Conservation (phyloP, 2,888 invertebrate species). For the Cerastoderma edule region DNA sequence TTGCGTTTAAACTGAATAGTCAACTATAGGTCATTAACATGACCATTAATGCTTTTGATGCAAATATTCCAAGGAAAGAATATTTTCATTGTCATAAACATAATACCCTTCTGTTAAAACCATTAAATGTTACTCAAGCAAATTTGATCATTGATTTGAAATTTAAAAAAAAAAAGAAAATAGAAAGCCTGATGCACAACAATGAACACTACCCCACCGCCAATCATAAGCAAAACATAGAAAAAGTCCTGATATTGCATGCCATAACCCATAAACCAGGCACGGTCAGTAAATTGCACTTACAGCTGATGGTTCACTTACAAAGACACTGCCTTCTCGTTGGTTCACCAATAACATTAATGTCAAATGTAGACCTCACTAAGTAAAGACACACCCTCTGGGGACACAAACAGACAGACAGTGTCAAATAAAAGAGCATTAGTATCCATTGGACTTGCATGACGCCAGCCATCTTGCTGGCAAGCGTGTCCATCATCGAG, state of each 20-base stretch:
- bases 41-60: too few relatives aligned
- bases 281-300: constrained; percentile 28
- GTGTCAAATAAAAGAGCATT: constrained; percentile 48
- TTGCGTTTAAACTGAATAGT: too few relatives aligned
- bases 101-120: too few relatives aligned
- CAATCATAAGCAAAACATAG: constrained; percentile 3
- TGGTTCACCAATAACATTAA: constrained; percentile 33
- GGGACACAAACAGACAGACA: constrained; percentile 39
- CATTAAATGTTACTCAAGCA: too few relatives aligned
- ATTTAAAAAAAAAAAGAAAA: too few relatives aligned
- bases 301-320: constrained; percentile 11
- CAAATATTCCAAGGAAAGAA: too few relatives aligned
- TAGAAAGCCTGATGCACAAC: too few relatives aligned
- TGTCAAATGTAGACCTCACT: constrained; percentile 30
- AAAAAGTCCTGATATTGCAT: constrained; percentile 16
- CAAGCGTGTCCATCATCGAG: constrained; percentile 50
- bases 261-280: neutral
- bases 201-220: too few relatives aligned
- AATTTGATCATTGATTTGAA: too few relatives aligned
- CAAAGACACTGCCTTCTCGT: constrained; percentile 17
- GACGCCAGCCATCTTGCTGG: constrained; percentile 33
- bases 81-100: too few relatives aligned
- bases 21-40: too few relatives aligned
- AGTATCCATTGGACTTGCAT: constrained; percentile 36
- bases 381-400: constrained; percentile 49